phyloP scores from a whole-genome alignment of 1,140 invertebrate species.

The Pseudomyrmex pallidus region DNA sequence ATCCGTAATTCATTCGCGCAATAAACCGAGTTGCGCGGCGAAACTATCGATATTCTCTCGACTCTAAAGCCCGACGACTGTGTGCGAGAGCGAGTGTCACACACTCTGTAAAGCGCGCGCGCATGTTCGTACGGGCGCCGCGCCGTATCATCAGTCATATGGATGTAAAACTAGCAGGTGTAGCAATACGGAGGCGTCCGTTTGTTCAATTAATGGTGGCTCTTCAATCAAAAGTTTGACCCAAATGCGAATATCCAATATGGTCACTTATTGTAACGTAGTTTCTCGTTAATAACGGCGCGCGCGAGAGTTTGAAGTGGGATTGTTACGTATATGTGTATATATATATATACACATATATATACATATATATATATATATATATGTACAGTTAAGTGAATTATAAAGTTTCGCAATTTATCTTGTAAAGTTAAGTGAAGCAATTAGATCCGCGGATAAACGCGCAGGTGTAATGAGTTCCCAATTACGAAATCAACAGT shows the following conservation, averaged over 20 bases:
- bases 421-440: slow-evolving; percentile 29
- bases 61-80: slow-evolving; percentile 3
- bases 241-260: slow-evolving; percentile 43
- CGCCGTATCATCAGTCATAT: slow-evolving; percentile 31
- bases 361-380: too few relatives aligned
- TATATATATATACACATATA: too few relatives aligned
- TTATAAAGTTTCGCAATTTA: slow-evolving; percentile 43
- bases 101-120: neutral
- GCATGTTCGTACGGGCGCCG: neutral
- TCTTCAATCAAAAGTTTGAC: slow-evolving; percentile 55
- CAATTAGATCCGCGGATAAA: slow-evolving; percentile 26
- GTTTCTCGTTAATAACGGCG: slow-evolving; percentile 28
- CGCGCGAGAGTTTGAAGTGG: neutral
- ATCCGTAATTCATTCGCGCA: slow-evolving; percentile 9
- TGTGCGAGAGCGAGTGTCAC: neutral
- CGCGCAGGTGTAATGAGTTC: neutral
- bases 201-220: slow-evolving; percentile 50
- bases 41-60: slow-evolving; percentile 25
- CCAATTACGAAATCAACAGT: slow-evolving; percentile 1
- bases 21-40: slow-evolving; percentile 5
- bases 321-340: neutral
- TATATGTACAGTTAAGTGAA: slow-evolving; percentile 12
- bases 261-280: slow-evolving; percentile 10
- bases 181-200: slow-evolving; percentile 29
- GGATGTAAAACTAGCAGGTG: slow-evolving; percentile 40